phyloP scores from a whole-genome alignment of 2,888 invertebrate genomes.

The Eulithis testata region DNA sequence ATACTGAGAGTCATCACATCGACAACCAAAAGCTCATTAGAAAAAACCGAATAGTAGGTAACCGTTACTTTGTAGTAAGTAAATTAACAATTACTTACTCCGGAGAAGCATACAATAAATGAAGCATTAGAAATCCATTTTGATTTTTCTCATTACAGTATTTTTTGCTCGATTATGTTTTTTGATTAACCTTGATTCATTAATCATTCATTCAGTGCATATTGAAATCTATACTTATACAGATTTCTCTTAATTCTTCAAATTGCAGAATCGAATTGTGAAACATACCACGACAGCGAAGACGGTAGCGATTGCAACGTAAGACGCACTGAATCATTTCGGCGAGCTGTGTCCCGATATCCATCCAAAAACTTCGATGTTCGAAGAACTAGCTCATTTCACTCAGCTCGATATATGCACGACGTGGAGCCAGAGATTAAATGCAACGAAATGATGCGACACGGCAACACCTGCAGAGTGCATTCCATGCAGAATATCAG shows the following conservation, averaged over 20 bases:
- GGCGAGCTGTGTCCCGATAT: conserved; percentile 63
- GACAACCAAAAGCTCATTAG: not conserved
- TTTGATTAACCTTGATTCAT: not conserved
- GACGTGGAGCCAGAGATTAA: conserved; percentile 61
- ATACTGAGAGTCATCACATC: not conserved
- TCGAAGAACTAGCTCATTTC: conserved; percentile 72
- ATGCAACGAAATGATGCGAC: conserved; percentile 56
- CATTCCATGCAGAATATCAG: conserved; percentile 76
- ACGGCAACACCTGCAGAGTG: conserved; percentile 65
- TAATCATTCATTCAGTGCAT: not conserved
- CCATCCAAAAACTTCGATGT: conserved; percentile 71
- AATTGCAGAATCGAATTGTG: conserved; percentile 74
- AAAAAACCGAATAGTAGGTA: not conserved
- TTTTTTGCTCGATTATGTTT: conserved; percentile 11
- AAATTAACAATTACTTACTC: conserved; percentile 3
- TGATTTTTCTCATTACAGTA: conserved; percentile 8
- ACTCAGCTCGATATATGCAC: conserved; percentile 69
- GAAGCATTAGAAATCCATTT: not conserved
- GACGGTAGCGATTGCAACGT: conserved; percentile 77
- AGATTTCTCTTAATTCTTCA: conserved; percentile 1
- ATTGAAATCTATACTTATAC: not conserved
- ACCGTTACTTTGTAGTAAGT: not conserved
- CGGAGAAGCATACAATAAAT: not conserved
- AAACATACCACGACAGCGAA: conserved; percentile 76
- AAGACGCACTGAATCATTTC: conserved; percentile 73